Base-by-base conservation (phyloP, 2,888 invertebrate genomes). In the Dynastes maya region DNA sequence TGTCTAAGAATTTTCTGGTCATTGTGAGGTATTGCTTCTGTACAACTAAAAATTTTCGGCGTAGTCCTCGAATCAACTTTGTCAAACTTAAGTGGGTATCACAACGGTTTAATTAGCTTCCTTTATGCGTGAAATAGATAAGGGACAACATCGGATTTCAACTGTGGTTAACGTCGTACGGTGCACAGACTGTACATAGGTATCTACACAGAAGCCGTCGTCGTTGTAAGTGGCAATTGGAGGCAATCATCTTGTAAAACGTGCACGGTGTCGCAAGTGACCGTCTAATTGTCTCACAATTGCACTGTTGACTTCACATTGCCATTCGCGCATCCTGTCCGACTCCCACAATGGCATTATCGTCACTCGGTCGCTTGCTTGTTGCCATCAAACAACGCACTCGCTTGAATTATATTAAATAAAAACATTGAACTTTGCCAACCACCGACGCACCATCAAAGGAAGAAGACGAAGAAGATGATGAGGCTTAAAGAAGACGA, bases 271-370 rank as follows among this genome's bases (percentile, higher is more conserved):
- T 78, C 78, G 67, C 78, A 78, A 78, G 78, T 78, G 53, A 72
- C 78, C 67, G 68, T 40, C 68, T 78, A 78, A 78, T 74, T 75
- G 80, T 77, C 80, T 81, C 81, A 80, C 83, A 83, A 83, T 83
- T 83, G 83, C 80, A 82, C 82, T 83, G 83, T 83, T 83, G 83
- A 83, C 83, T 83, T 83, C 81, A 83, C 83, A 81, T 83, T 83
- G 82, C 80, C 81, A 83, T 83, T 83, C 81, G 80, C 80, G 80
- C 82, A 83, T 83, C 83, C 83, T 82, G 82, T 78, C 37, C 76
- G 55, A 40, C 79, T 76, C 77, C 79, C 77, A 79, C 79, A 79
- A 79, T 79, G 67, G 77, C 77, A 79, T 79, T 79, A 79, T 67
- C 79, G 55, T 70, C 79, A 77, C 79, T 79, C 76, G 58, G 40